These are phyloP conservation scores for Rhabdomys pumilio DNA, from an alignment of 2,797 vertebrate genomes.

Conservation along the genomic window DNA sequence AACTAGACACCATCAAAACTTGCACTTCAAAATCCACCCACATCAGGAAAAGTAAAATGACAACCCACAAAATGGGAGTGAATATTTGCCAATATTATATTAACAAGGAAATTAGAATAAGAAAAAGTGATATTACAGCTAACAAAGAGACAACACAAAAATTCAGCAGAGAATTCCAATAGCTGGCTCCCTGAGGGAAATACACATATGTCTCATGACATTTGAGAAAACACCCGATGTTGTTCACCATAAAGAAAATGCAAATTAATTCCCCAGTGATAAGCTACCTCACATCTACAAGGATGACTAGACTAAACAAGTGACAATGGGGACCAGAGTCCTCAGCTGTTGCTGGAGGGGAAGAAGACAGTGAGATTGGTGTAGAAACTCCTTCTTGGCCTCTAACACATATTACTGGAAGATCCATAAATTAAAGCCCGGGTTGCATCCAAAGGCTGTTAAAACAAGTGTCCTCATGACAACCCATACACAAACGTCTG, in stretches of 20 bases:
- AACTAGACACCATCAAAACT: neutral
- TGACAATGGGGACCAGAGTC: neutral
- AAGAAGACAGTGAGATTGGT: neutral
- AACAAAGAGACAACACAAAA: neutral
- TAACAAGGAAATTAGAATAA: neutral
- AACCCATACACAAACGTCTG: neutral
- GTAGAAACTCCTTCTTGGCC: neutral
- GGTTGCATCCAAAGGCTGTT: neutral
- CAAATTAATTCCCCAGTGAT: neutral
- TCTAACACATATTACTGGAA: neutral
- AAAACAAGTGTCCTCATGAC: neutral
- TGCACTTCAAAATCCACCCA: neutral
- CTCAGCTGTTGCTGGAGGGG: neutral
- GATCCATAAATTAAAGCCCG: neutral
- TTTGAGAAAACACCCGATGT: neutral
- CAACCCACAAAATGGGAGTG: neutral
- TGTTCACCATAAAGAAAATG: neutral
- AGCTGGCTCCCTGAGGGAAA: neutral
- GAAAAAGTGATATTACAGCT: neutral
- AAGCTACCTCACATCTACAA: neutral
- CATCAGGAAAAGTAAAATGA: neutral
- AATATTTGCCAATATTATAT: neutral
- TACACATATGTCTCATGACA: neutral
- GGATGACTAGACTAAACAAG: neutral
- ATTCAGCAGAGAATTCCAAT: neutral